Evolutionary conservation across 2,888 invertebrate species (phyloP), one percentile per base, ranked within the genome.

Genomic region (Marronus borbonicus): DNA sequence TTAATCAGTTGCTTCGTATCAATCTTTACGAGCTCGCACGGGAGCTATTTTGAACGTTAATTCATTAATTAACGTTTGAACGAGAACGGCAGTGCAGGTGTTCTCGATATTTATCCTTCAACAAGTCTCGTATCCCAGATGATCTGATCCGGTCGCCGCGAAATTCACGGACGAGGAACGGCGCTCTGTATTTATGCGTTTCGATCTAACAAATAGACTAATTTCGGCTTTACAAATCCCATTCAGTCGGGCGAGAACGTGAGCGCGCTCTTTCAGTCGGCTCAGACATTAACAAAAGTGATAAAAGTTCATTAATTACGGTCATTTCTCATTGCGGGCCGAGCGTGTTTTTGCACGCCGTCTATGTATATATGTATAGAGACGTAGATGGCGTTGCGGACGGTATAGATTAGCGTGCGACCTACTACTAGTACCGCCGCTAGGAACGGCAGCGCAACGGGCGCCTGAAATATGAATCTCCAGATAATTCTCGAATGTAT

Each of bases 251-350:
- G 28, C 55, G 55, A 17, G 39, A 31, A 36, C n/a, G 28, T 20
- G 49, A 49, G 24, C 55, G 52, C 14, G 55, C 55, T 58, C 55
- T 20, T 20, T 20, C 55, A 58, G 20, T 20, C 55, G 10, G 55
- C 20, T 49, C 68, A 20, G 72, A 74, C 72, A 74, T 74, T 74
- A 72, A 74, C 72, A 74, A 74, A 74, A 74, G 72, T 74, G 72
- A 74, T 74, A 74, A 74, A 74, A 74, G 60, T 60, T 60, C 60
- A 74, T 74, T 74, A 74, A 74, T 74, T 74, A 74, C 62, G 60
- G 24, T 60, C 62, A 74, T 74, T 74, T 74, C 72, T 74, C 72
- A 74, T 58, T 39, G 44, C 72, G 49, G 5, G 44, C 44, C 12
- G 44, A 44, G 20, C n/a, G 58, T 24, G 72, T 74, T 74, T 74